Conservation (phyloP, 2,888 invertebrate genomes). For the Portevinia maculata region DNA sequence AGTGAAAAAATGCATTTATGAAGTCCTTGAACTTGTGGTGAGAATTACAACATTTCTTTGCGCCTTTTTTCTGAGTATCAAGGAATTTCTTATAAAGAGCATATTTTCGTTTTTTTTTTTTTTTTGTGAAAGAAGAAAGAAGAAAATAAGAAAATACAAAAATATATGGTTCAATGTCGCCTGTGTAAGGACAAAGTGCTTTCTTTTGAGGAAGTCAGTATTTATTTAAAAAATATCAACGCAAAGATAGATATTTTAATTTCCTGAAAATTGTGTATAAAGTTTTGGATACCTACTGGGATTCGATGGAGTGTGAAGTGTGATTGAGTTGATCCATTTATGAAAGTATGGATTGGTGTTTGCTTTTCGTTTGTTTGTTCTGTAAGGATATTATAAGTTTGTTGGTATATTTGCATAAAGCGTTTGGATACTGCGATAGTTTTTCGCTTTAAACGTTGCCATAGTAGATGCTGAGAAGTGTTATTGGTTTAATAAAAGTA, state of each 20-base stretch:
- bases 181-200: neutral
- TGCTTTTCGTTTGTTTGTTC: neutral
- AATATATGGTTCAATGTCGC: neutral
- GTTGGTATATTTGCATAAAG: neutral
- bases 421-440: neutral
- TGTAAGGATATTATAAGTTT: neutral
- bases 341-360: no score
- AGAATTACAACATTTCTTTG: slow-evolving; percentile 31
- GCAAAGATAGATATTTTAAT: slow-evolving; percentile 24
- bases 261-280: slow-evolving; percentile 22
- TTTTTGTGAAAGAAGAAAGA: no score
- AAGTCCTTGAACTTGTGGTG: slow-evolving; percentile 66
- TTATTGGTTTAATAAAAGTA: no score
- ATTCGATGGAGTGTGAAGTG: slow-evolving; percentile 11
- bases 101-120: no score
- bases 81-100: slow-evolving; percentile 1
- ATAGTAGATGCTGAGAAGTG: no score
- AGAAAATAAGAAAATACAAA: neutral
- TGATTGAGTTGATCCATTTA: neutral
- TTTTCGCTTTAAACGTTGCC: no score
- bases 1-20: slow-evolving; percentile 45
- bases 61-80: neutral
- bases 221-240: slow-evolving; percentile 3
- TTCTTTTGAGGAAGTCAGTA: neutral
- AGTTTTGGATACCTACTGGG: neutral